phyloP scores from a whole-genome alignment of 2,113 vertebrate genomes.

The Pycnonotus jocosus region DNA sequence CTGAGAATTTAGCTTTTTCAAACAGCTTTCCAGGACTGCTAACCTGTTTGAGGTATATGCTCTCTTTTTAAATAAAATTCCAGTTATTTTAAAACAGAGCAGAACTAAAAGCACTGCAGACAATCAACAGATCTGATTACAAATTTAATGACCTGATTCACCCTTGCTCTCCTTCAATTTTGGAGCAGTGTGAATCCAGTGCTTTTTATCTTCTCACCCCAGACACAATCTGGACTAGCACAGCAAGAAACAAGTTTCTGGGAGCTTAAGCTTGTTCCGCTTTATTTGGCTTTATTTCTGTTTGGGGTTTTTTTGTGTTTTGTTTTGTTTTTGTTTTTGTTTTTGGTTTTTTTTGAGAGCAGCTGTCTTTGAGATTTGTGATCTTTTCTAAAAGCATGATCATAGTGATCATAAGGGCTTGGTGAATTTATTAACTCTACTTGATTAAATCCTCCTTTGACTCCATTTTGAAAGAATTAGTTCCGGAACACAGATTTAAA shows the following conservation, averaged over 20 bases:
- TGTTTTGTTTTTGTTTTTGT: not conserved
- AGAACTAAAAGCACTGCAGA: not conserved
- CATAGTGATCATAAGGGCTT: not conserved
- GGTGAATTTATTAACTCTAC: constrained; percentile 16
- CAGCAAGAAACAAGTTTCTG: constrained; percentile 7
- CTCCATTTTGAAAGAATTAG: not conserved
- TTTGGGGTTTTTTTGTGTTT: not conserved
- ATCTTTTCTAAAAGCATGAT: not conserved
- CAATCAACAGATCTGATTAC: constrained; percentile 2
- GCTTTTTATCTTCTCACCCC: constrained; percentile 2
- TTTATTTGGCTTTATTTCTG: not conserved
- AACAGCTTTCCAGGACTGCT: not conserved
- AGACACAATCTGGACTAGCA: constrained; percentile 13
- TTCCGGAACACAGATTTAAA: not conserved
- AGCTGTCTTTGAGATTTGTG: constrained; percentile 12
- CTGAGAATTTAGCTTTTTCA: not conserved
- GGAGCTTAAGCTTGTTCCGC: not conserved
- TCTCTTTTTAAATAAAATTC: not conserved
- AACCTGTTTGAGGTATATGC: not conserved
- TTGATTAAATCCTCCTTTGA: constrained; percentile 24
- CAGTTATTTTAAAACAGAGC: not conserved
- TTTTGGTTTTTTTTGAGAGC: not conserved
- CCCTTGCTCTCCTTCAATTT: constrained; percentile 23
- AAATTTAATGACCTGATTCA: constrained; percentile 7
- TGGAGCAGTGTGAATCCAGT: not conserved